phyloP scores from a whole-genome alignment of 2,113 vertebrate genomes.

The Pampusana beccarii region DNA sequence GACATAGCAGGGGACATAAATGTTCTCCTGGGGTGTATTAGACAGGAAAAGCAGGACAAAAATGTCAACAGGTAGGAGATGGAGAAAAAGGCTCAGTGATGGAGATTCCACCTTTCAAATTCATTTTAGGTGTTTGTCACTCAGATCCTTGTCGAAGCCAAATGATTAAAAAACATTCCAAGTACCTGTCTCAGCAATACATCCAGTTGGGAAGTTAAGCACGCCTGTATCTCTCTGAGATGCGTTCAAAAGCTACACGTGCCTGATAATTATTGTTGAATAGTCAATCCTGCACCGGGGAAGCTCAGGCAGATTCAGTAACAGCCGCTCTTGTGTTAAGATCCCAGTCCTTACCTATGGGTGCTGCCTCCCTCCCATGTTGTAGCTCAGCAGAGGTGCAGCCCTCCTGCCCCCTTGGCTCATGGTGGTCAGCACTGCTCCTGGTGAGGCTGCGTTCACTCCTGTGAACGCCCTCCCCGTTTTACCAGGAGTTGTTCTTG shows the following conservation, averaged over 20 bases:
- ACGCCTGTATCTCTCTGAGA: background rate
- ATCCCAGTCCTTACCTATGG: background rate
- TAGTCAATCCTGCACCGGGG: background rate
- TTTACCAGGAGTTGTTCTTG: background rate
- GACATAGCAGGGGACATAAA: background rate
- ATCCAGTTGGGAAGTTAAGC: background rate
- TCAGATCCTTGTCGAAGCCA: background rate
- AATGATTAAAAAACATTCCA: background rate
- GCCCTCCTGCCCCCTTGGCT: background rate
- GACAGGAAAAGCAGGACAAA: background rate
- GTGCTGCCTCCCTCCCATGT: background rate
- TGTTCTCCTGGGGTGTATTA: background rate
- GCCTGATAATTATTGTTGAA: background rate
- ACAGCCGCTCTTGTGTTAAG: background rate
- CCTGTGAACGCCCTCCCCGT: rapidly evolving
- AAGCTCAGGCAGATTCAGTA: background rate
- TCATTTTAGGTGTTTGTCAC: background rate
- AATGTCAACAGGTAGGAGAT: background rate
- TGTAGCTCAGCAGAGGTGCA: rapidly evolving
- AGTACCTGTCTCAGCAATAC: background rate
- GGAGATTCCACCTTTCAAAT: background rate
- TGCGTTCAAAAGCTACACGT: background rate
- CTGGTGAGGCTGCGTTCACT: rapidly evolving
- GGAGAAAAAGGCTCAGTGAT: background rate
- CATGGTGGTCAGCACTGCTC: rapidly evolving